Base-by-base conservation (phyloP, 2,113 vertebrate genomes). In the Barbus barbus region DNA sequence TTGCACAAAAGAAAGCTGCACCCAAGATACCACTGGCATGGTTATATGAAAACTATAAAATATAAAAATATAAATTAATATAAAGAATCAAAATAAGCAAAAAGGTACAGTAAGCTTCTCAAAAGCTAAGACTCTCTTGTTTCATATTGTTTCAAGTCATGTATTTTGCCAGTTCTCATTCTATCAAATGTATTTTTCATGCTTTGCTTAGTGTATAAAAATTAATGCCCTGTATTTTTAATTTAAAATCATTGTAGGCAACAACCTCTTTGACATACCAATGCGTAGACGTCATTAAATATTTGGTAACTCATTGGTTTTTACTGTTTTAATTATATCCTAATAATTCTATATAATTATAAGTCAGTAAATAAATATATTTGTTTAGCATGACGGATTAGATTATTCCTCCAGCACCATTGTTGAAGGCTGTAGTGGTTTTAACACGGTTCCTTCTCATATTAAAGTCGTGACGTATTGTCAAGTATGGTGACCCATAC, bases 271-370 rank as follows among this genome's bases (percentile, higher is more conserved):
- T 48, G 38, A 73, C 71, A 46, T 73, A 26, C n/a, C 71, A 26
- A 5, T 51, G 24, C 44, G 5, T 51, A 51, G 24, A 31, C 44
- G 28, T 74, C 72, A 44, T 75, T 75, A 28, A 5, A 75, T 75
- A 75, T 31, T 75, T 75, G 44, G 72, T 51, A 48, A 75, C 24
- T 75, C 72, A 18, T 51, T 75, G 44, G 7, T 75, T 75, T 75
- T 75, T 75, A 75, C 26, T 51, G 44, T 51, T 75, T 51, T 20
- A 51, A 75, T 75, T 75, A 75, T 51, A 75, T 75, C 44, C 44
- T n/a, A n/a, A n/a, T n/a, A n/a, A n/a, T n/a, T n/a, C n/a, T n/a
- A n/a, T n/a, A 13, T 75, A 48, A n/a, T n/a, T n/a, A n/a, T n/a
- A 74, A 28, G 44, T 28, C 41, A 28, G 72, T 75, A 75, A 75